phyloP scores from a whole-genome alignment of 2,797 vertebrate species.

The Phoebastria nigripes region DNA sequence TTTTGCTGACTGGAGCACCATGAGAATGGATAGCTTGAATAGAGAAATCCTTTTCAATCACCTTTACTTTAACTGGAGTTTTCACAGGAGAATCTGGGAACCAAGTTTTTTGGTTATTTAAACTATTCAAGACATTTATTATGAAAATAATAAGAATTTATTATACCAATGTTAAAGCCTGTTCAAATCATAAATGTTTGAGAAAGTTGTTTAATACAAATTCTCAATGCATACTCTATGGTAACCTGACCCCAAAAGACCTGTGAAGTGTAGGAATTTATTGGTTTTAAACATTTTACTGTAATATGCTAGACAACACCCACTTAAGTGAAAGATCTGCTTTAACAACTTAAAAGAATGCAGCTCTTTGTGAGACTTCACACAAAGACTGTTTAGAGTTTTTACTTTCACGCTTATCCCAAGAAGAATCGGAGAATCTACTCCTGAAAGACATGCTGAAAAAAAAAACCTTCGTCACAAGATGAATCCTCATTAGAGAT shows the following conservation, averaged over 20 bases:
- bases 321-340: background rate
- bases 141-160: background rate
- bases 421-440: background rate
- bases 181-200: background rate
- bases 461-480: background rate
- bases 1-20: conserved; percentile 86
- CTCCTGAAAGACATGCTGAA: background rate
- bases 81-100: conserved; percentile 81
- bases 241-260: background rate
- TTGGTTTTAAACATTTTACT: background rate
- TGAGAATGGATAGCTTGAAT: conserved; percentile 77
- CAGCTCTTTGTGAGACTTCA: background rate
- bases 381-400: background rate
- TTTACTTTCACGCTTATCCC: background rate
- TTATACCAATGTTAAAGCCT: background rate
- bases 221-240: background rate
- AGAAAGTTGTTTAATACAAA: background rate
- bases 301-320: background rate
- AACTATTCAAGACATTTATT: background rate
- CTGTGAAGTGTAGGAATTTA: background rate
- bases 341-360: background rate
- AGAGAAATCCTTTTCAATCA: conserved; percentile 86
- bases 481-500: background rate
- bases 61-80: conserved; percentile 79
- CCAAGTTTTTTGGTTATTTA: background rate